Evolutionary conservation across 2,888 invertebrate species (phyloP), one percentile per base, ranked within the genome.

Genomic region (Plagodis dolabraria): DNA sequence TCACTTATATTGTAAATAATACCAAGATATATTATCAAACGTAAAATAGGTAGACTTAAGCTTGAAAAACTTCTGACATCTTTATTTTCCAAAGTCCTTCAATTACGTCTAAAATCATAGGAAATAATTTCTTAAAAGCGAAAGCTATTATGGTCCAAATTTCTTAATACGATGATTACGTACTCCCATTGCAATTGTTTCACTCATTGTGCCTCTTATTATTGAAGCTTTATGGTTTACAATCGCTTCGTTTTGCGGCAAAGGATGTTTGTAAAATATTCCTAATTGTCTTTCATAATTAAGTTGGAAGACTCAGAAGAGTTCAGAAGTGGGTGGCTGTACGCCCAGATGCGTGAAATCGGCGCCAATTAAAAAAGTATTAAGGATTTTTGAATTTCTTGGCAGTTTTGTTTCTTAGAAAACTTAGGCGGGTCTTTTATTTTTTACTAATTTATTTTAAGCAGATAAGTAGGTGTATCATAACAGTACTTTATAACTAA

Each of bases 261-360:
- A 60, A 11, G 42, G n/a, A 47, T 53, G 33, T 43, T 74, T 65
- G 75, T 65, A 55, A 62, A 67, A 60, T 58, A 68, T 64, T 66
- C 74, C 72, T 82, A 82, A 83, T 83, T 81, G 82, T 80, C 79
- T 82, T 75, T 79, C 75, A 77, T 80, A 82, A 83, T 83, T 78
- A 81, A 80, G 82, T 81, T 69, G 74, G 40, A 10, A 40, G 40
- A 40, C 40, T 40, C 40, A 10, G 74, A 70, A 62, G 74, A 80
- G 76, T 77, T 75, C 57, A 65, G 69, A 82, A 77, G 77, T 76
- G 77, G 71, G 80, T 76, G 60, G 65, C 67, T 64, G 63, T 62
- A 74, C 71, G 67, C 70, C 72, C 81, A 80, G 83, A 83, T 83
- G 83, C 79, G 77, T 78, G 73, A 77, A 80, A 84, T 83, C 76